Conservation (phyloP, 2,888 invertebrate species). For the Aphodius sticticus region DNA sequence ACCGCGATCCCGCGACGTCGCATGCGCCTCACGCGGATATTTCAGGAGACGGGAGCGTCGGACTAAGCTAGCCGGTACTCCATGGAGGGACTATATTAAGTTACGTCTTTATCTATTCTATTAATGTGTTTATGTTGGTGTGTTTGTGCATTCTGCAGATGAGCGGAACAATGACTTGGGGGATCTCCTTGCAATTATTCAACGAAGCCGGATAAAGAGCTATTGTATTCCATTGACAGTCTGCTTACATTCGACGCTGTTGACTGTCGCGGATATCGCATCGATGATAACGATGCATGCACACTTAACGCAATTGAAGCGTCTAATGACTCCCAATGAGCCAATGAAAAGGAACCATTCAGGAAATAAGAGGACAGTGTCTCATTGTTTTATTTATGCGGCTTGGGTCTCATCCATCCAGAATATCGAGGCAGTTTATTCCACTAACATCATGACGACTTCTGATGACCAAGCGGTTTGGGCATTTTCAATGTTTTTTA, state of each 20-base stretch:
- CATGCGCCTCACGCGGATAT: constrained; percentile 22
- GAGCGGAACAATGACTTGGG: neutral
- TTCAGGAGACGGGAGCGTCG: constrained; percentile 22
- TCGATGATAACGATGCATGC: neutral
- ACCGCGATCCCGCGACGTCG: constrained; percentile 17
- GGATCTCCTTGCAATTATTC: neutral
- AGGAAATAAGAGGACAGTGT: neutral
- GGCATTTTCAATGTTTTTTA: too few relatives aligned
- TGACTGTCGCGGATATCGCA: neutral
- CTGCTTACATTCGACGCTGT: neutral
- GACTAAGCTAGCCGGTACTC: constrained; percentile 9
- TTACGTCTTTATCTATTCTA: constrained; percentile 24
- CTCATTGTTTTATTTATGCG: neutral
- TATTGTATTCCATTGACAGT: neutral
- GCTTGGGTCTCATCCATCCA: neutral
- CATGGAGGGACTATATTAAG: constrained; percentile 19
- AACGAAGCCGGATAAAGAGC: neutral
- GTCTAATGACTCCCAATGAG: neutral
- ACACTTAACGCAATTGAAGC: neutral
- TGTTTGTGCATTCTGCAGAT: neutral
- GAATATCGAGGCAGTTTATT: neutral
- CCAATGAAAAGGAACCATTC: neutral
- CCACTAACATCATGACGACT: too few relatives aligned
- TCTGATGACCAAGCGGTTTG: too few relatives aligned
- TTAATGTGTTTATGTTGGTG: neutral